These are phyloP conservation scores for Epiblema foenella DNA, from an alignment of 2,888 invertebrate species.

Conservation along the genomic window DNA sequence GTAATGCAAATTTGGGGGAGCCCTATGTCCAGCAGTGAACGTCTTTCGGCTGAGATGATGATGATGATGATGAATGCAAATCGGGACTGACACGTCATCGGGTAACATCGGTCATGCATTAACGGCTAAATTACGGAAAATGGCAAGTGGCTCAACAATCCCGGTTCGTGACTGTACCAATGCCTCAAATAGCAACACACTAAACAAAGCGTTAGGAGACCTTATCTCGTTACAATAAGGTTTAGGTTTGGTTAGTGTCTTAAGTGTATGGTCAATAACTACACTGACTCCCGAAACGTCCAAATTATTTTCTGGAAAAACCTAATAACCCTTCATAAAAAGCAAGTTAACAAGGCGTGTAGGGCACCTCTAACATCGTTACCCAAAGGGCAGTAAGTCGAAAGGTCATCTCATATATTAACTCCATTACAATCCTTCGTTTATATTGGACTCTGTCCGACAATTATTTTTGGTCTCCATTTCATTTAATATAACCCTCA, in stretches of 20 bases:
- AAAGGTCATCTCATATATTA: constrained; percentile 50
- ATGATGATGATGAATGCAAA: no score
- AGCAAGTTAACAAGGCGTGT: constrained; percentile 20
- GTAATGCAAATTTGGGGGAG: no score
- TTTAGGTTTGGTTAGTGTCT: neutral
- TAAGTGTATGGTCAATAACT: neutral
- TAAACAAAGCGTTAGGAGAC: neutral
- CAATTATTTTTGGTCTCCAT: constrained; percentile 57
- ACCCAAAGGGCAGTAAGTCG: constrained; percentile 47
- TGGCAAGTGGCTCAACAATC: no score
- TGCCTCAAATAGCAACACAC: no score
- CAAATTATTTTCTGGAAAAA: constrained; percentile 22
- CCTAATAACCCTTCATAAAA: constrained; percentile 39
- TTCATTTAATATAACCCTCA: constrained; percentile 56
- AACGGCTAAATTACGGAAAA: no score
- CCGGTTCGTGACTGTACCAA: no score
- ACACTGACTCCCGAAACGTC: neutral
- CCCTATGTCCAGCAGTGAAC: no score
- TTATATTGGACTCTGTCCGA: constrained; percentile 43
- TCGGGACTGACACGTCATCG: no score
- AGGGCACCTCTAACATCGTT: constrained; percentile 31
- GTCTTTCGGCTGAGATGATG: no score
- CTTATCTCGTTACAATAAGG: neutral
- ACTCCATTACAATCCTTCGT: constrained; percentile 52
- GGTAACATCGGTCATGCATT: no score